These are phyloP conservation scores for Drosophila kurseongensis DNA, from an alignment of 1,140 invertebrate genomes.

Conservation along the genomic window DNA sequence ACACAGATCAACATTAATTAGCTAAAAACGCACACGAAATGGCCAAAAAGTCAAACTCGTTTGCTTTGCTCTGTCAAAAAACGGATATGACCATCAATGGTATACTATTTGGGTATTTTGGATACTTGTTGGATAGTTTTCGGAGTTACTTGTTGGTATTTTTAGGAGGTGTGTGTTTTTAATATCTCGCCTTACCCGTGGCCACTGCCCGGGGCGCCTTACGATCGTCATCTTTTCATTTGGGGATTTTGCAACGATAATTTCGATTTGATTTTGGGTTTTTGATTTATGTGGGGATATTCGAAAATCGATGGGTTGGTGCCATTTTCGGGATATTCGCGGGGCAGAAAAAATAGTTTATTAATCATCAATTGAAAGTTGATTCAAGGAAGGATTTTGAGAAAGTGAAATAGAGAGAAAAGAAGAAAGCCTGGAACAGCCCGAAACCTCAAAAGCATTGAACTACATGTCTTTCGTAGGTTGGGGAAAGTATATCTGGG, in stretches of 20 bases:
- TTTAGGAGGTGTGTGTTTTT: conserved; percentile 5
- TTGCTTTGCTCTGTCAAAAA: conserved; percentile 14
- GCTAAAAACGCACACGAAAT: conserved; percentile 11
- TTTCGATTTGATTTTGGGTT: conserved; percentile 6
- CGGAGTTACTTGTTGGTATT: conserved; percentile 4
- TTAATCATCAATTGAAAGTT: conserved; percentile 19
- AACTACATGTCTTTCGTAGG: conserved; percentile 5
- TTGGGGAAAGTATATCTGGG: neutral
- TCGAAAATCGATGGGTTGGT: conserved; percentile 18
- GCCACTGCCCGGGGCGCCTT: conserved; percentile 67
- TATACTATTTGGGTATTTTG: conserved; percentile 5
- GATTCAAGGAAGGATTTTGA: neutral
- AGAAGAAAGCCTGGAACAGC: conserved; percentile 8
- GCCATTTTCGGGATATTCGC: conserved; percentile 17
- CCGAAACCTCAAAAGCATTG: conserved; percentile 1
- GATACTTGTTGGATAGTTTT: conserved; percentile 11
- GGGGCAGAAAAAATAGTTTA: conserved; percentile 32
- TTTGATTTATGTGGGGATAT: conserved; percentile 3
- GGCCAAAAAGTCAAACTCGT: conserved; percentile 12
- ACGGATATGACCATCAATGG: conserved; percentile 3
- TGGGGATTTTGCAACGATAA: conserved; percentile 7
- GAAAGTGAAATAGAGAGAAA: neutral
- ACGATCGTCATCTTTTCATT: conserved; percentile 65
- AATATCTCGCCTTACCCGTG: conserved; percentile 64
- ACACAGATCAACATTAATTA: conserved; percentile 8